phyloP scores from a whole-genome alignment of 2,113 vertebrate genomes.

The Lampris incognitus region DNA sequence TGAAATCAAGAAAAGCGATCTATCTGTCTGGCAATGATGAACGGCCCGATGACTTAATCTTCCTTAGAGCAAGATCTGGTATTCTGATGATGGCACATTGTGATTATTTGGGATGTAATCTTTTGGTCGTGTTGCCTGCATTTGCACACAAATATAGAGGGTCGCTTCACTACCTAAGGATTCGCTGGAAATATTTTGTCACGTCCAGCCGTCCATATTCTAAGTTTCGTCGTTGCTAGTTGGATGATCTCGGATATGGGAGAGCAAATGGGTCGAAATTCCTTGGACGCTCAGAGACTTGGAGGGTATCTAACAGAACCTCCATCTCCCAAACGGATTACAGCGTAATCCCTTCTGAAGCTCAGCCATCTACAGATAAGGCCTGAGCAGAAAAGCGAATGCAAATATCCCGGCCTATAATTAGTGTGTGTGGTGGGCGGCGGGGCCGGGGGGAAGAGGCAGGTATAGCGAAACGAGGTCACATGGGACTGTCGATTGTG shows the following conservation, averaged over 20 bases:
- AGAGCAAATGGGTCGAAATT: not conserved
- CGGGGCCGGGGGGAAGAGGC: slow-evolving; percentile 55
- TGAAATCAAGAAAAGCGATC: slow-evolving; percentile 60
- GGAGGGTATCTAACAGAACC: slow-evolving; percentile 22
- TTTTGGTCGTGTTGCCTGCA: slow-evolving; percentile 54
- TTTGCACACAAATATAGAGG: slow-evolving; percentile 29
- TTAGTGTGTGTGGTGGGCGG: slow-evolving; percentile 48
- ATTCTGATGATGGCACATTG: slow-evolving; percentile 65
- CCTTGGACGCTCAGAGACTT: slow-evolving; percentile 10
- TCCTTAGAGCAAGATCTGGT: slow-evolving; percentile 63
- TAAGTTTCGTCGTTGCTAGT: slow-evolving; percentile 31
- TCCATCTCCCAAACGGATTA: slow-evolving; percentile 24
- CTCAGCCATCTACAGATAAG: slow-evolving; percentile 42
- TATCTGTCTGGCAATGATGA: slow-evolving; percentile 42
- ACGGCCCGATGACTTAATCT: slow-evolving; percentile 56
- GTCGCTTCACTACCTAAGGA: slow-evolving; percentile 40
- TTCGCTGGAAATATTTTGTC: slow-evolving; percentile 43
- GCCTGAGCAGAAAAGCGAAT: slow-evolving; percentile 35
- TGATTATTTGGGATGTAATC: slow-evolving; percentile 64
- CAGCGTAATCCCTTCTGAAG: slow-evolving; percentile 10
- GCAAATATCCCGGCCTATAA: slow-evolving; percentile 62
- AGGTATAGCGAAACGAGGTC: slow-evolving; percentile 71
- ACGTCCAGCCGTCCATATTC: slow-evolving; percentile 30
- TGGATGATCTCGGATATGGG: slow-evolving; percentile 34
- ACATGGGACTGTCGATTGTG: slow-evolving; percentile 56